Evolutionary conservation across 1,140 invertebrate species (phyloP).

Genomic region (Triops longicaudatus): DNA sequence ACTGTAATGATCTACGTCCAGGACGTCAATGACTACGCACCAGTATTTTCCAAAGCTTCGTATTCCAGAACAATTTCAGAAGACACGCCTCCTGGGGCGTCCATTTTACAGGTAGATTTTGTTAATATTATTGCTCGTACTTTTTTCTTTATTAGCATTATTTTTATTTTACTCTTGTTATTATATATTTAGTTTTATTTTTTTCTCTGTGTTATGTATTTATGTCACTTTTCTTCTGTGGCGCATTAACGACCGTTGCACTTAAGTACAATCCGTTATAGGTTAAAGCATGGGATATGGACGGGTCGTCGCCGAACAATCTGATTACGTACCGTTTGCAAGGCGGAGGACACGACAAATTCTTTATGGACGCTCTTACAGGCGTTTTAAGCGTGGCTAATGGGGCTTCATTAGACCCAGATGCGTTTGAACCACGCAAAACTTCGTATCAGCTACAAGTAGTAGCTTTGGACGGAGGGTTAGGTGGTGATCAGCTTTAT

Average conservation of each 20-base stretch:
- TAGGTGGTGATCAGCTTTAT: slow-evolving; percentile 59
- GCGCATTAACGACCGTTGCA: no score
- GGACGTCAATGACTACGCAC: slow-evolving; percentile 79
- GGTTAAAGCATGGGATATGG: slow-evolving; percentile 71
- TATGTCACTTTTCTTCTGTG: no score
- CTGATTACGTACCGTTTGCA: slow-evolving; percentile 77
- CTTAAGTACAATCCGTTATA: slow-evolving; percentile 24
- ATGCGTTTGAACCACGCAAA: slow-evolving; percentile 64
- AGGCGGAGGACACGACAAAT: slow-evolving; percentile 81
- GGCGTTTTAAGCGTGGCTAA: slow-evolving; percentile 75
- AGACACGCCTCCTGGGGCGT: slow-evolving; percentile 66
- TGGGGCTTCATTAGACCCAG: slow-evolving; percentile 80
- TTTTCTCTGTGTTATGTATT: no score
- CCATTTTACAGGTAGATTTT: slow-evolving; percentile 57
- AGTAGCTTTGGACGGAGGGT: slow-evolving; percentile 74
- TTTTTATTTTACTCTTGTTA: no score
- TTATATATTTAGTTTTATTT: no score
- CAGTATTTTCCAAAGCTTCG: slow-evolving; percentile 61
- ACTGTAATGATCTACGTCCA: slow-evolving; percentile 70
- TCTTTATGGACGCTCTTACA: slow-evolving; percentile 71
- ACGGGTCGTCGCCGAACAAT: slow-evolving; percentile 78
- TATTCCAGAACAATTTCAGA: slow-evolving; percentile 72
- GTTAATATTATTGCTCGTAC: no score
- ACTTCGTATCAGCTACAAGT: slow-evolving; percentile 42
- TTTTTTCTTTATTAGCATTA: no score